These are phyloP conservation scores for Lepidurus couesii DNA, from an alignment of 1,140 invertebrate species.

Conservation along the genomic window DNA sequence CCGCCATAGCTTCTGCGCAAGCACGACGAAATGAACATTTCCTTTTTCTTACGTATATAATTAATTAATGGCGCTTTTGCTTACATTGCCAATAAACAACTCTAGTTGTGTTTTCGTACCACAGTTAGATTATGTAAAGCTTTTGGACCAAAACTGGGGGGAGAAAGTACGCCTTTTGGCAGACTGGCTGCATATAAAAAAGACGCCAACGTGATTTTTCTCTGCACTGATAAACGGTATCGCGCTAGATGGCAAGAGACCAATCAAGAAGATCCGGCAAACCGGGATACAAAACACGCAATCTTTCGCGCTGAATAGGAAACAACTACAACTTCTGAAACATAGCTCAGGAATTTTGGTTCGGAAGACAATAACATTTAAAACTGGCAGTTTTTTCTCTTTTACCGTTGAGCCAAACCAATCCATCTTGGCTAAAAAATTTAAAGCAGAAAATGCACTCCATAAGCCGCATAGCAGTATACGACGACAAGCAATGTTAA, in stretches of 20 bases:
- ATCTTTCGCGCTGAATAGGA: background rate
- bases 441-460: too few species aligned
- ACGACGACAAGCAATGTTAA: too few species aligned
- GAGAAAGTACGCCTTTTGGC: background rate
- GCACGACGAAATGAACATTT: background rate
- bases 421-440: too few species aligned
- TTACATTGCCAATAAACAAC: conserved; percentile 9
- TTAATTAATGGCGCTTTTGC: background rate
- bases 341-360: background rate
- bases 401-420: too few species aligned
- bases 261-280: background rate
- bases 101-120: background rate
- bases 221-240: background rate
- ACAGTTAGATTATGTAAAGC: conserved; percentile 2
- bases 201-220: background rate
- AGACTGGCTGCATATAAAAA: background rate
- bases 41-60: conserved; percentile 2
- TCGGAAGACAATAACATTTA: too few species aligned
- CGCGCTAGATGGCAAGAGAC: background rate
- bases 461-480: too few species aligned
- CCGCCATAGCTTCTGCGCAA: background rate
- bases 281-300: background rate
- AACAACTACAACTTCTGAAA: background rate
- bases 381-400: too few species aligned
- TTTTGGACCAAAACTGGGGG: background rate